Base-by-base conservation (phyloP, 2,797 vertebrate genomes). In the Hemitrygon akajei region DNA sequence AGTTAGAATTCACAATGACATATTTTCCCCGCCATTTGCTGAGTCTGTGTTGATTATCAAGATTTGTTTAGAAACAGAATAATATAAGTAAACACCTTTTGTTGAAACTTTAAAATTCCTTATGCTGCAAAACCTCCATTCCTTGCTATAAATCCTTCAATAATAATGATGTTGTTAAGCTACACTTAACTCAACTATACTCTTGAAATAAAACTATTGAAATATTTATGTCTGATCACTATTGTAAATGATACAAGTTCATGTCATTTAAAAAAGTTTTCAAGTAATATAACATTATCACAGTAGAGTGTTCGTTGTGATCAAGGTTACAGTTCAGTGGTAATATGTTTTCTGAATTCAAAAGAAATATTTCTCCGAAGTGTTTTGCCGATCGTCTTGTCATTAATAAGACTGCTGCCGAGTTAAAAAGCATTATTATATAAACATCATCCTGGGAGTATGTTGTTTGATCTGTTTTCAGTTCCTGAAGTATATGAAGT, bases 11-110 rank as follows among this genome's bases (percentile, higher is more conserved):
- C 97, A 96, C 96, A 95, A 96, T 96, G 96, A 96, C 97, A 96
- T 96, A 97, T 97, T 97, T 97, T 97, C 97, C 97, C 97, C 97
- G 97, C 97, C 96, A 96, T 97, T 98, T 96, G 47, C 71, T 76
- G 91, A 56, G 91, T 93, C 47, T 40, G 56, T 40, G 71, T 93
- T 97, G 97, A 97, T 97, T 97, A 97, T 98, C 97, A 97, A 97
- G 97, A 96, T 97, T 97, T 97, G 96, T 97, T 97, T 97, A 97
- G 97, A 96, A 97, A 96, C 97, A 96, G 96, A 96, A 93, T 76
- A 93, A 76, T 30, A 76, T n/a, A 69, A 92, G 71, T 92, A 75
- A 92, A 73, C 56, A 40, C 27, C 56, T 75, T 92, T 92, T 47
- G 73, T 92, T 92, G 69, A 92, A 73, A 69, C 40, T 56, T 76